These are phyloP conservation scores for Lepidurus packardi DNA, from an alignment of 1,140 invertebrate genomes.

Conservation along the genomic window DNA sequence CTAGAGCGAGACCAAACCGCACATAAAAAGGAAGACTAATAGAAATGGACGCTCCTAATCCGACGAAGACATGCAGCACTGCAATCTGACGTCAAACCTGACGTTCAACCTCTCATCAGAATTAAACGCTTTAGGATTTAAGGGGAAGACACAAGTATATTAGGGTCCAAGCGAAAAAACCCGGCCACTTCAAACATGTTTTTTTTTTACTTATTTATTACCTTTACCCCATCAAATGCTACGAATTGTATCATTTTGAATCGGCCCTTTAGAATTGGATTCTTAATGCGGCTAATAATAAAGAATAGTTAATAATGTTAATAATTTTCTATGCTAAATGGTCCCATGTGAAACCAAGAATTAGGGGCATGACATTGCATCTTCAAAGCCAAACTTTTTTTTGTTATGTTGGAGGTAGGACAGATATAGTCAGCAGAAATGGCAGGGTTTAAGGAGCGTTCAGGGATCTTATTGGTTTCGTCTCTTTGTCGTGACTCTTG, in stretches of 20 bases:
- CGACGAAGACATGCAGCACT: slow-evolving; percentile 2
- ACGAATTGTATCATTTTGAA: too few relatives aligned
- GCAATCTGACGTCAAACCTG: slow-evolving; percentile 21
- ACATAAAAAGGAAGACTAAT: background rate
- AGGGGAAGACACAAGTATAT: background rate
- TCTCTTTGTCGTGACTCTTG: background rate
- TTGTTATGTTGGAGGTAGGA: background rate
- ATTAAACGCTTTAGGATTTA: background rate
- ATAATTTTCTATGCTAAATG: background rate
- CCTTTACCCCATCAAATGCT: background rate
- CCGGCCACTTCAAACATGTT: background rate
- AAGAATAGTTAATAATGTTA: too few relatives aligned
- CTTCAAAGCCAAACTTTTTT: background rate
- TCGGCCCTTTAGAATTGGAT: too few relatives aligned
- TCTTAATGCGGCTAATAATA: too few relatives aligned
- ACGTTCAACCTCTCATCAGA: slow-evolving; percentile 3
- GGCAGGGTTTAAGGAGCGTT: background rate
- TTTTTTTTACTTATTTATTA: background rate
- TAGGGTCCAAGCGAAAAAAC: background rate
- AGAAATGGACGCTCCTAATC: background rate
- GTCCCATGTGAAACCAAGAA: background rate
- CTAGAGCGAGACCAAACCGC: background rate
- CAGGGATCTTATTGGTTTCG: background rate
- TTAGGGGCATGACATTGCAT: background rate
- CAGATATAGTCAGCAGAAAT: background rate